Percentiles rank a stretch among this genome's conserved stretches.
These are phyloP conservation scores for Lapara coniferarum DNA, from an alignment of 2,888 invertebrate genomes.

Conservation along the genomic window DNA sequence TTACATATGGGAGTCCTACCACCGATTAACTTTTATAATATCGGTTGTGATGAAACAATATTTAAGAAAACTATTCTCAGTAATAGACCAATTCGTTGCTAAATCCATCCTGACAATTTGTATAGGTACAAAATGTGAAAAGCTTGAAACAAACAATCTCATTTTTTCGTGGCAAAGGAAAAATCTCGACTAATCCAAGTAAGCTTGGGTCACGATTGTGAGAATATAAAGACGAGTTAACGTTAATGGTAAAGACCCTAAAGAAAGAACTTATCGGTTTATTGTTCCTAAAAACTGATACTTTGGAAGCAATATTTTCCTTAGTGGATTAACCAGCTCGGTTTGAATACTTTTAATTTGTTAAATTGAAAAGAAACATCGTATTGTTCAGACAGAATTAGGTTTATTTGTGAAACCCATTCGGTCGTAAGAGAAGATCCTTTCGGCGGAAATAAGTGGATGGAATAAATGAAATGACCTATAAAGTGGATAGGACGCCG, in stretches of 20 bases:
- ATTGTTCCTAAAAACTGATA: slow-evolving; percentile 32
- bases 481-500: slow-evolving; percentile 75
- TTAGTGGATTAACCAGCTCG: slow-evolving; percentile 46
- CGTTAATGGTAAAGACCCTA: slow-evolving; percentile 28
- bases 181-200: not conserved
- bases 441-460: slow-evolving; percentile 75
- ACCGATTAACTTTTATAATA: not conserved
- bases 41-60: not conserved
- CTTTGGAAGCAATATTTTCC: slow-evolving; percentile 37
- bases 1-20: too few relatives aligned
- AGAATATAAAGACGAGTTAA: slow-evolving; percentile 17
- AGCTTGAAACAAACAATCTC: not conserved
- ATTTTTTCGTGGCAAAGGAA: not conserved
- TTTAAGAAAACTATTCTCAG: not conserved
- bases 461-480: slow-evolving; percentile 78
- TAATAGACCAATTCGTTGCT: not conserved
- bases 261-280: slow-evolving; percentile 27
- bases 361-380: slow-evolving; percentile 81
- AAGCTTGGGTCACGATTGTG: not conserved
- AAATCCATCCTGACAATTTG: not conserved
- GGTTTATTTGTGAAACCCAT: slow-evolving; percentile 77
- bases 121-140: not conserved
- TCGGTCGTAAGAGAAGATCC: slow-evolving; percentile 75
- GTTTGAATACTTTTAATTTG: slow-evolving; percentile 68
- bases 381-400: slow-evolving; percentile 75